Evolutionary conservation across 1,140 invertebrate species (phyloP).

Genomic region (Atopsyche davidsoni): DNA sequence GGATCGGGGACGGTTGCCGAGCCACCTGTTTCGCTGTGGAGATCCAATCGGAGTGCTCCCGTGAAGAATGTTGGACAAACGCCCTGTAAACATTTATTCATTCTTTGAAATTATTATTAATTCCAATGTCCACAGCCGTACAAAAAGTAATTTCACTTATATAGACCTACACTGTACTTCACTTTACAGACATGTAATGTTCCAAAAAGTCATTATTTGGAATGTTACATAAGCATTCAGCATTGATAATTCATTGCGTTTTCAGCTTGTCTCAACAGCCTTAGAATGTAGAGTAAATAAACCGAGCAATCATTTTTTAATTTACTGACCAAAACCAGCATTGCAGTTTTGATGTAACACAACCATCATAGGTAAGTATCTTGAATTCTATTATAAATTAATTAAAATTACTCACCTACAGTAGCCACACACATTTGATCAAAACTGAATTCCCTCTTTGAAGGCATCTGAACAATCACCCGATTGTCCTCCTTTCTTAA

Average conservation of each 20-base stretch:
- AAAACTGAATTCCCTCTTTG: slow-evolving; percentile 78
- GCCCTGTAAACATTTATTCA: slow-evolving; percentile 48
- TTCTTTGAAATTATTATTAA: neutral
- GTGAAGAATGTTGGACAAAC: slow-evolving; percentile 78
- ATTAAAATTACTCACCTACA: slow-evolving; percentile 55
- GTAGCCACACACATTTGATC: slow-evolving; percentile 82
- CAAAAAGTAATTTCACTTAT: too few relatives aligned
- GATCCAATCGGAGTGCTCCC: slow-evolving; percentile 71
- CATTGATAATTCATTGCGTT: too few relatives aligned
- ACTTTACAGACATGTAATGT: too few relatives aligned
- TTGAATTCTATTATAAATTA: slow-evolving; percentile 2
- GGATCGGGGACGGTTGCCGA: slow-evolving; percentile 83
- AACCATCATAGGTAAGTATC: slow-evolving; percentile 2
- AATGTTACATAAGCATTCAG: too few relatives aligned
- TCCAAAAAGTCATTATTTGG: too few relatives aligned
- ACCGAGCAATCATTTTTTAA: too few relatives aligned
- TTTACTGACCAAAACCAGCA: too few relatives aligned
- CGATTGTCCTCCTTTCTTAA: slow-evolving; percentile 67
- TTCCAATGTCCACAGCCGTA: too few relatives aligned
- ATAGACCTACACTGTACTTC: too few relatives aligned
- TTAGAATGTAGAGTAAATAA: too few relatives aligned
- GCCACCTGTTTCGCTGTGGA: slow-evolving; percentile 71
- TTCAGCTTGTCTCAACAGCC: too few relatives aligned
- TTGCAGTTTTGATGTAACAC: too few relatives aligned
- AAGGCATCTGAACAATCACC: slow-evolving; percentile 75